phyloP scores from a whole-genome alignment of 2,888 invertebrate species.

The Blastobasis adustella region DNA sequence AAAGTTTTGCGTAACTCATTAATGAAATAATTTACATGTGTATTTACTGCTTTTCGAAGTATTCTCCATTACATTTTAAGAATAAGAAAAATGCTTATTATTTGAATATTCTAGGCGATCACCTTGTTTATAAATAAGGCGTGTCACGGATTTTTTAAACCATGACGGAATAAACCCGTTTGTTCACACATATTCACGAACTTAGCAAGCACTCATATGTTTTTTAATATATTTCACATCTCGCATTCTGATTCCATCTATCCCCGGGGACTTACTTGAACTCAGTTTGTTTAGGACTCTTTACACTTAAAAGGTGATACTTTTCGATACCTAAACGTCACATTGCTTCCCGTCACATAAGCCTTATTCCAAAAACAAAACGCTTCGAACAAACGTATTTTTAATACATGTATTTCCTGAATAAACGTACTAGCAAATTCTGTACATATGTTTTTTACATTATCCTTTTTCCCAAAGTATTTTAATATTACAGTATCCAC shows the following conservation, averaged over 20 bases:
- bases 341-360: background rate
- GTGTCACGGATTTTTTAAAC: too few relatives aligned
- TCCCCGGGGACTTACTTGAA: background rate
- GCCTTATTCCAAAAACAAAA: background rate
- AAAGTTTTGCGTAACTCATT: too few relatives aligned
- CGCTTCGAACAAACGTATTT: too few relatives aligned
- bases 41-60: too few relatives aligned
- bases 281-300: constrained; percentile 2
- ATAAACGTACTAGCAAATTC: constrained; percentile 2
- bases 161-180: background rate
- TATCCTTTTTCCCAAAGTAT: background rate
- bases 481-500: background rate
- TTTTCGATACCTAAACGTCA: background rate
- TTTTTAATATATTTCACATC: background rate
- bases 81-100: too few relatives aligned
- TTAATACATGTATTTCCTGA: too few relatives aligned
- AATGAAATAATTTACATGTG: too few relatives aligned
- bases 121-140: too few relatives aligned
- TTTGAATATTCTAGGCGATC: too few relatives aligned
- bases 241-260: too few relatives aligned
- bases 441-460: background rate
- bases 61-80: too few relatives aligned
- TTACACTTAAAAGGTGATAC: background rate
- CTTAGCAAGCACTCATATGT: background rate
- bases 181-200: background rate